Evolutionary conservation across 2,113 vertebrate species (phyloP), one percentile per base, ranked within the genome.

Genomic region (Hystrix brachyura): DNA sequence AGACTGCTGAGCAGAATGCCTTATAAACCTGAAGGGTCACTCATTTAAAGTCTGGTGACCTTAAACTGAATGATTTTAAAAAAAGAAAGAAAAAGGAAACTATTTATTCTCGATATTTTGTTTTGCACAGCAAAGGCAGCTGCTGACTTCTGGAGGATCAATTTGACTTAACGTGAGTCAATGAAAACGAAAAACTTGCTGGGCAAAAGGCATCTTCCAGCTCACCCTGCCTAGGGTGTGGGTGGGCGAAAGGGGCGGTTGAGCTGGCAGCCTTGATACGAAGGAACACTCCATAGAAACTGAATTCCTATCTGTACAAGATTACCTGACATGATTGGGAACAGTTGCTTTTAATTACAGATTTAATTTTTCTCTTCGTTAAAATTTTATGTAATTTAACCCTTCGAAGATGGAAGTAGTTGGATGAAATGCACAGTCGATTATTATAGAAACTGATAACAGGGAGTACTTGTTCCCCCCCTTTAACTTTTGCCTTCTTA

Each of bases 61-160:
- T 99, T 99, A 99, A 99, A 99, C 98, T 98, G 99, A 98, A 98
- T 98, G 98, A 98, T 99, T 98, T 97, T 98, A 98, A 85, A 84
- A 60, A 92, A 93, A 78, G 98, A 83, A 91, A 94, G 90, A 93
- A 96, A 98, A 99, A 99, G 99, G 98, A 99, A 99, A 97, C 99
- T 99, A 99, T 99, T 99, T 99, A 99, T 99, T 99, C 99, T 99
- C 99, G 98, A 99, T 99, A 99, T 99, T 99, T 99, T 99, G 99
- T 99, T 99, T 99, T 99, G 99, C 99, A 99, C 99, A 99, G 99
- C 99, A 98, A 99, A 99, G 99, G 99, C 99, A 99, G 99, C 99
- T 99, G 99, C 99, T 99, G 99, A 99, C 98, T 98, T 99, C 98
- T 98, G 98, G 98, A 99, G 98, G 98, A 99, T 99, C 98, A 98